Base-by-base conservation (phyloP, 2,113 vertebrate genomes). In the Edolisoma coerulescens region DNA sequence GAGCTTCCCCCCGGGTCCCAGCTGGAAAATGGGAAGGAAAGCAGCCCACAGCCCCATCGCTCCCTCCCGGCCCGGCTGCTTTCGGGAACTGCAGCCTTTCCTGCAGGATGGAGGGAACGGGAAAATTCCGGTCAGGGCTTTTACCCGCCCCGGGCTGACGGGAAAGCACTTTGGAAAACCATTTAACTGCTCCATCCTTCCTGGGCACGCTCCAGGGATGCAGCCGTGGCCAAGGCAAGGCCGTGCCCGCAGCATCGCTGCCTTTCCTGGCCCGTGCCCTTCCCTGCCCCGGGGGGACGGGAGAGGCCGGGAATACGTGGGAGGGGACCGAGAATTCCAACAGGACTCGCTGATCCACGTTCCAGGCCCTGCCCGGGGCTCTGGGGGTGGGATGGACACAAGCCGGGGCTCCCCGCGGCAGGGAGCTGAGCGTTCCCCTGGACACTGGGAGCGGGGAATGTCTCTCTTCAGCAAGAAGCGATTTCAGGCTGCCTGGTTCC, bases 381-480 rank as follows among this genome's bases (percentile, higher is more conserved):
- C 5, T 45, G 0, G 0, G 13, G 11, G 4, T 8, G 30, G 42
- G 30, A 59, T 2, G 8, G 71, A 17, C 37, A 11, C 1, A 1
- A 22, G 39, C 60, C 4, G 19, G 8, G 17, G 11, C 23, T 61
- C 28, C 33, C 42, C 1, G 0, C 13, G 19, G 18, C 41, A 19
- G 33, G 35, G 57, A 70, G 50, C 18, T 24, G 17, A 10, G 56
- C 20, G 22, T 11, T 35, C n/a, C 17, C 5, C 8, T 5, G 16
- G 24, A 50, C 30, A 44, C 15, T 32, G 12, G 35, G 16, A 32
- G 35, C 32, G 11, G 74, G 60, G 59, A 70, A 30, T 20, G 19
- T 27, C 32, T 56, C 2, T 0, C 44, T 68, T 30, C 33, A 41
- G 37, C 42, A 54, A 28, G 33, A 18, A 41, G 19, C 5, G 1